Evolutionary conservation across 2,113 vertebrate genomes (phyloP), one percentile per base, ranked within the genome.

Genomic region (Perccottus glenii): DNA sequence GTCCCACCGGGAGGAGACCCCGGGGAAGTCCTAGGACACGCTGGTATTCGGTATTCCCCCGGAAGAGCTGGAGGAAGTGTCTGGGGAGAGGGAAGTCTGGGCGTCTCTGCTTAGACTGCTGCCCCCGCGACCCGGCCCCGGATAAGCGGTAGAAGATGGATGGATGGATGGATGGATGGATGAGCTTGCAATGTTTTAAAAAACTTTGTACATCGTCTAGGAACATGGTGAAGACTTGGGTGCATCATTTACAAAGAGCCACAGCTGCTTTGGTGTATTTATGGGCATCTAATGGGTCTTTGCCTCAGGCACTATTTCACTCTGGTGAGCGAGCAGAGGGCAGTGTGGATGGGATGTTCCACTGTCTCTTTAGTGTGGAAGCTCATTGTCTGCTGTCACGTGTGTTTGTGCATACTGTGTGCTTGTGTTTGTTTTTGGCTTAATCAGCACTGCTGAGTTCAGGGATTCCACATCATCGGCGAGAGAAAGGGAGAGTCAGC

Each of bases 391-490:
- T 56, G 70, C 68, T 15, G 60, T 88, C 89, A 88, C 78, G 77
- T 83, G 82, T 78, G 77, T 68, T 38, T 4, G 45, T 78, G 84
- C 69, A 62, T 68, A 70, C 45, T 48, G 73, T 64, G 81, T 70
- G 73, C 69, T 76, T 70, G 82, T 88, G 89, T 90, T 89, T 90
- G 87, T 78, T 82, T 91, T 90, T 85, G 88, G 90, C 85, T 87
- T 87, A 80, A 91, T 92, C 90, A 91, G 89, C 90, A 89, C 64
- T 88, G 89, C 88, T 92, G 90, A 92, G 88, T 86, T 90, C 78
- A 91, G 87, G 79, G 83, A 92, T 93, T 92, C 87, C 87, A 86
- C 83, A 74, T 87, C 75, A 78, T 87, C 78, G 72, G 75, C 77
- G 78, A 66, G 58, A 70, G 56, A 78, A 70, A 83, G 50, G 45